phyloP scores from a whole-genome alignment of 2,888 invertebrate genomes.

The Caenorhabditis imperialis region DNA sequence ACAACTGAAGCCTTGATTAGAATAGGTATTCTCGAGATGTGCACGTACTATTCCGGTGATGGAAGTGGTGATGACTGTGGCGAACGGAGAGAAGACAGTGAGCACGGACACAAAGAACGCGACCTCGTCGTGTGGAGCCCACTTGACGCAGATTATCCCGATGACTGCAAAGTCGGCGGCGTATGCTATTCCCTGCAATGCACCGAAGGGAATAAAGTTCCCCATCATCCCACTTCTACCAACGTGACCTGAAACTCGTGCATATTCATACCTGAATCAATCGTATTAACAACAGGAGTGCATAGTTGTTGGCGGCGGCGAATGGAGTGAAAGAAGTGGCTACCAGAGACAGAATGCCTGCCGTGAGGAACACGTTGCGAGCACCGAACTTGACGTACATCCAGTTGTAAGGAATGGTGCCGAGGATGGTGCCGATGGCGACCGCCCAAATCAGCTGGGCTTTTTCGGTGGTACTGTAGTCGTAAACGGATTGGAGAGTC shows the following conservation, averaged over 20 bases:
- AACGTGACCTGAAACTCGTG: conserved; percentile 57
- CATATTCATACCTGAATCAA: conserved; percentile 56
- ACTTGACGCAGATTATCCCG: conserved; percentile 50
- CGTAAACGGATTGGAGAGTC: conserved; percentile 39
- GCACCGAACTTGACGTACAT: conserved; percentile 46
- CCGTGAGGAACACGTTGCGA: conserved; percentile 31
- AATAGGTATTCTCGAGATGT: neutral
- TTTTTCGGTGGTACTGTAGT: conserved; percentile 43
- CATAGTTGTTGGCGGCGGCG: conserved; percentile 29
- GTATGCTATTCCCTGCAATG: conserved; percentile 50
- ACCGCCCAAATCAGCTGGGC: conserved; percentile 45
- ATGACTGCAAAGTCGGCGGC: conserved; percentile 53
- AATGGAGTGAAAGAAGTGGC: conserved; percentile 40
- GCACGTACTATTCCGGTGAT: conserved; percentile 33
- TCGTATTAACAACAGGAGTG: conserved; percentile 27
- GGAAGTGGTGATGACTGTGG: conserved; percentile 33
- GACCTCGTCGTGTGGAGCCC: conserved; percentile 50
- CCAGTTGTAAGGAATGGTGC: conserved; percentile 49
- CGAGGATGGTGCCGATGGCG: conserved; percentile 41
- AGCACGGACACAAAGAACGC: conserved; percentile 47
- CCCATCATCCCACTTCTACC: too few relatives aligned
- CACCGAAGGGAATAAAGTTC: too few relatives aligned
- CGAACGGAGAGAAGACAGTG: conserved; percentile 44
- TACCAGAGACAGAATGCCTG: conserved; percentile 33
- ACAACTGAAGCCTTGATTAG: conserved; percentile 17